Percentiles rank a stretch among this genome's conserved stretches.
These are phyloP conservation scores for Ceyx margarethae DNA, from an alignment of 2,113 vertebrate species.

Conservation along the genomic window DNA sequence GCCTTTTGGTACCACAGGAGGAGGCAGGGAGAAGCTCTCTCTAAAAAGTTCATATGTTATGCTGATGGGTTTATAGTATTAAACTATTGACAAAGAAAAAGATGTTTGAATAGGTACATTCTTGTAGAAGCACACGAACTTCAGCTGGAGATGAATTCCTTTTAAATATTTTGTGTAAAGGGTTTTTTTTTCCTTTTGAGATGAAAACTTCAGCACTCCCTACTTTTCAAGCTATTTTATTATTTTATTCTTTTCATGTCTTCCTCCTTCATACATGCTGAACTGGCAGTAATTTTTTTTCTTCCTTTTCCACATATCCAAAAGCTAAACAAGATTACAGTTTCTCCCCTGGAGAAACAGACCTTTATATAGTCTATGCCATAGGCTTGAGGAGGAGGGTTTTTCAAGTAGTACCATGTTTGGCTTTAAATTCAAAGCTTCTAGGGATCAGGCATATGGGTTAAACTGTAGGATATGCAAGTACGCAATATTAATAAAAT, in stretches of 20 bases:
- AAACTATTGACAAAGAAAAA: not conserved
- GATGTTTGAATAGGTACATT: not conserved
- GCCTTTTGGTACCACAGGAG: conserved; percentile 5
- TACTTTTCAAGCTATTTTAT: not conserved
- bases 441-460: not conserved
- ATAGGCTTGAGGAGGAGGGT: not conserved
- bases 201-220: not conserved
- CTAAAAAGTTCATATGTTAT: not conserved
- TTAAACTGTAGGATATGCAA: not conserved
- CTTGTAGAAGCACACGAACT: not conserved
- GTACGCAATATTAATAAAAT: not conserved
- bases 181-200: not conserved
- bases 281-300: not conserved
- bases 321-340: not conserved
- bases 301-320: not conserved
- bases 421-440: not conserved
- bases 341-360: not conserved
- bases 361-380: not conserved
- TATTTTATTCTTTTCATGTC: not conserved
- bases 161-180: not conserved
- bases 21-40: not conserved
- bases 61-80: not conserved
- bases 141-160: conserved; percentile 5
- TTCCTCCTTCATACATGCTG: not conserved
- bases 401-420: not conserved